phyloP scores from a whole-genome alignment of 2,113 vertebrate species.

The Pomatorhinus ruficollis region DNA sequence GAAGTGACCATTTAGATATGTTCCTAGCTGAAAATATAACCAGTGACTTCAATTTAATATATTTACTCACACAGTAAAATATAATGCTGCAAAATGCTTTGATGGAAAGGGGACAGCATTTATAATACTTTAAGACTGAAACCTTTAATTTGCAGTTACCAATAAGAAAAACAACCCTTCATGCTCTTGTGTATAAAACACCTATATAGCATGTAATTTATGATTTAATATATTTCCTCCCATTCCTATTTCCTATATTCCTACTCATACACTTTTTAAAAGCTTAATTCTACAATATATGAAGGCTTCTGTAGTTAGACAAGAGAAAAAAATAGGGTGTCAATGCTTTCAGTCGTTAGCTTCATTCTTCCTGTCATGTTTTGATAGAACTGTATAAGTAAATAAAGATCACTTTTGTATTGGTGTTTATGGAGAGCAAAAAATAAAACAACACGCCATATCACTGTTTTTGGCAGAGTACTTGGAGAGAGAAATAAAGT shows the following conservation, averaged over 20 bases:
- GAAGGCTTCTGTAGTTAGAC: neutral
- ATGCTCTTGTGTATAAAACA: neutral
- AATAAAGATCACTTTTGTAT: neutral
- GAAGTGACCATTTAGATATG: neutral
- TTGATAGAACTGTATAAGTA: neutral
- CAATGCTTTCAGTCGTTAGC: neutral
- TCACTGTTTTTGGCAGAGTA: neutral
- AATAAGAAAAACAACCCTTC: neutral
- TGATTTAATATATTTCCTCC: neutral
- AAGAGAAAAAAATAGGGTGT: neutral
- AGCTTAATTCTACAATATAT: neutral
- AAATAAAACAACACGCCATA: neutral
- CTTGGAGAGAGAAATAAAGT: neutral
- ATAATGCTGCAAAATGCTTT: neutral
- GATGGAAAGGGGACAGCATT: neutral
- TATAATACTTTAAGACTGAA: neutral
- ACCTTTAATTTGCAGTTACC: neutral
- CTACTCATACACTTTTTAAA: neutral
- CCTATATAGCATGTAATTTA: neutral
- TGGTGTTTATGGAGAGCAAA: neutral
- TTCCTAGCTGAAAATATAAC: neutral
- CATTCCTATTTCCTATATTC: neutral
- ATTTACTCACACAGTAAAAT: neutral
- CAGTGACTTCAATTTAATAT: neutral
- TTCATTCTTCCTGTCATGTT: neutral